A percentile compares a stretch with the other conserved stretches of the same genome.
Conservation (phyloP, 1,140 invertebrate species). For the Bombus soroeensis region DNA sequence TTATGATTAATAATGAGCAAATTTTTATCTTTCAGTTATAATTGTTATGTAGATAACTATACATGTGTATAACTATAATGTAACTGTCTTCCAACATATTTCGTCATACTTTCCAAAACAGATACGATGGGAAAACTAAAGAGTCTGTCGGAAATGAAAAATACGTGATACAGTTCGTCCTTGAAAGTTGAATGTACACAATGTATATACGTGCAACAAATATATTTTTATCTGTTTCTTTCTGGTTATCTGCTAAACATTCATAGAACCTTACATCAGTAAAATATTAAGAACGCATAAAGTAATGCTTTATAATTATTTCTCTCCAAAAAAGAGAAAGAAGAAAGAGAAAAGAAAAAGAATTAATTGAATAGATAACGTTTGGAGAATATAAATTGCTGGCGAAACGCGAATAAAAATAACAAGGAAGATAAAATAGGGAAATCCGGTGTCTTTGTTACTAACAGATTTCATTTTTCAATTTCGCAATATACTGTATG, state of each 20-base stretch:
- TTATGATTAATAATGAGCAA: not conserved
- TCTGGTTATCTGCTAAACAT: not conserved
- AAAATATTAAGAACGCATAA: not conserved
- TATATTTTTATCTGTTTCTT: conserved; percentile 1
- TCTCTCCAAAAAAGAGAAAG: not conserved
- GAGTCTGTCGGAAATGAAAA: not conserved
- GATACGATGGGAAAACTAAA: not conserved
- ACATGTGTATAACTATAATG: not conserved
- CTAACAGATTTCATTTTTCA: not conserved
- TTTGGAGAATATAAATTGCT: conserved; percentile 8
- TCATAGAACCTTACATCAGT: not conserved
- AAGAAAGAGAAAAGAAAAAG: not conserved
- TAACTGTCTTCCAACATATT: not conserved
- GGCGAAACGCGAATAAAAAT: not conserved
- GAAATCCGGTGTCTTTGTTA: conserved; percentile 9
- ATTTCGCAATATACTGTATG: not conserved
- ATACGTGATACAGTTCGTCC: not conserved
- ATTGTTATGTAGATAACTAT: not conserved
- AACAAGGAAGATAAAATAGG: not conserved
- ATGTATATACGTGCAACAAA: not conserved
- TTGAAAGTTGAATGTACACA: not conserved
- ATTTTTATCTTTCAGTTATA: not conserved
- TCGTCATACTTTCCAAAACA: not conserved
- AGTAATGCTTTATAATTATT: not conserved
- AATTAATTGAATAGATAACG: not conserved